Evolutionary conservation across 92 coral and sea anemone genomes (phyloP), one percentile per base, ranked within the genome.

Genomic region (Parazoanthus atlanticus): DNA sequence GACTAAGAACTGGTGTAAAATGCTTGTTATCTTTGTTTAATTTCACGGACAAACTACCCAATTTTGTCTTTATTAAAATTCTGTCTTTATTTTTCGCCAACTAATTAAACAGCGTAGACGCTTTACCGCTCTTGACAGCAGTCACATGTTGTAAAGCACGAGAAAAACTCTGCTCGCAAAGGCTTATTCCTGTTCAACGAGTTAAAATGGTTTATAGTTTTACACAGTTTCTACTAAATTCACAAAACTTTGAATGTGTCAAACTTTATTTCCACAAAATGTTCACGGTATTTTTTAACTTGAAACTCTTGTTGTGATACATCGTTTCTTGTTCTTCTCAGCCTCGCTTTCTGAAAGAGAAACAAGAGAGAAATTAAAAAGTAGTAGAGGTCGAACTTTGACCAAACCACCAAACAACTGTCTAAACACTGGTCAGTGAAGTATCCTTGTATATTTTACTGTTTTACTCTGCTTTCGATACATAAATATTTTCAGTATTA

Each of bases 31-130:
- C 76, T 43, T 66, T 66, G 75, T 33, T 65, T 38, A 82, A 66
- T 43, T 82, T 67, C 46, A 64, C 30, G 56, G 29, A 13, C 32
- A 81, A 81, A 58, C 86, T 58, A 69, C 46, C 75, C 46, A 64
- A 28, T 84, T 67, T 70, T 71, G 43, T 16, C 78, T 84, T 69
- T 70, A 47, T 84, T 83, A 69, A 69, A 16, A 40, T 70, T 84
- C 66, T 70, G 74, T 84, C 78, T 70, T 84, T 34, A 65, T 82
- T 81, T 82, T 40, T 70, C 33, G 41, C 11, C 9, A 70, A 41
- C 64, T 84, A 84, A 84, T 70, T 84, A 84, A 72, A 26, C 65
- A 72, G 26, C 21, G 23, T 23, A 12, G 26, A 16, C 25, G 64
- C 29, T 41, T 41, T 29, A 84, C 2, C 43, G 87, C 26, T 28